Evolutionary conservation across 1,140 invertebrate species (phyloP), one percentile per base, ranked within the genome.

Genomic region (Cydia amplana): DNA sequence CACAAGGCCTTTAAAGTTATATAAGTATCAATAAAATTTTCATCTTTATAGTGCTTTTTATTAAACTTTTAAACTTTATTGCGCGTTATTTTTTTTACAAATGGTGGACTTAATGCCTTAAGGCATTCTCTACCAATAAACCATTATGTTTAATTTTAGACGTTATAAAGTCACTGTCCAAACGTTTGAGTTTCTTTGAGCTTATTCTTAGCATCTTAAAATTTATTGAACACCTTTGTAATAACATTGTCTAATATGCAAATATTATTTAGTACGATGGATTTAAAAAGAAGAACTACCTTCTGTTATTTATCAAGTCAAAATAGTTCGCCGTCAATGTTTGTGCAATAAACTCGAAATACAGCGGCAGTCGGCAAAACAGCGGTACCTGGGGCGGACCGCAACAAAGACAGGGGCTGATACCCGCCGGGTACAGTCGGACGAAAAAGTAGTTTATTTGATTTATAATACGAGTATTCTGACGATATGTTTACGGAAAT

Each of bases 401-500:
- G 64, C 64, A 65, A 65, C 64, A 65, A 65, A 65, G 64, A 65
- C 28, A 36, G 20, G 20, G 63, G 28, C 63, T 64, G 63, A 64
- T 64, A 64, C 20, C 28, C 64, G 25, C 64, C 20, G 4, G 64
- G 64, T 65, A 65, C 64, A 65, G 25, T 32, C 25, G 4, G 64
- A 65, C 1, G n/a, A 23, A 64, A 25, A 23, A 64, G 63, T 12
- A 7, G 25, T 65, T n/a, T n/a, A n/a, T n/a, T 51, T 65, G 64
- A 36, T 64, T 28, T 64, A 64, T 64, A n/a, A 10, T 40, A n/a
- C n/a, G n/a, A n/a, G n/a, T n/a, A 10, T 40, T 40, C 7, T 2
- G 36, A 40, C 36, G 36, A 40, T 40, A 40, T 40, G 36, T 40
- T 40, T 40, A 40, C 9, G 36, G 36, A 40, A 32, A 32, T 32